Conservation (phyloP, 2,888 invertebrate species). For the Amphimallon solstitiale region DNA sequence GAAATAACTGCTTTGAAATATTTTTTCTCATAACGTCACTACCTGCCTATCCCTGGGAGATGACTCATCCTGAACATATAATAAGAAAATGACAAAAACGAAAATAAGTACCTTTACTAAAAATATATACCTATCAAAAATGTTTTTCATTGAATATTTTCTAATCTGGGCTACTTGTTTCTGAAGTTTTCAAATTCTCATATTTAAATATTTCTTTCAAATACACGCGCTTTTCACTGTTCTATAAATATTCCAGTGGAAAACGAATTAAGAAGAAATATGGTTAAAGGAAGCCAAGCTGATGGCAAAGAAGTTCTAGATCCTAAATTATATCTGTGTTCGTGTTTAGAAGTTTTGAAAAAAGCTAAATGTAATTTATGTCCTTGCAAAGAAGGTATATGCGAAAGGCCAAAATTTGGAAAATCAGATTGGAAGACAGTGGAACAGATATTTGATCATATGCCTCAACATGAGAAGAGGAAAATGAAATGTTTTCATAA, state of each 20-base stretch:
- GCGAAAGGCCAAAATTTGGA: not conserved
- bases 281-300: not conserved
- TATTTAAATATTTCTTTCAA: no score
- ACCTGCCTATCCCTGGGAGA: no score
- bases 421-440: not conserved
- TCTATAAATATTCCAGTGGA: slow-evolving; percentile 4
- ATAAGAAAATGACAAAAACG: no score
- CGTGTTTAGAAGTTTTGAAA: not conserved
- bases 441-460: slow-evolving; percentile 8
- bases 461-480: not conserved
- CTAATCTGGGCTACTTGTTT: no score
- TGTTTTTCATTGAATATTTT: no score
- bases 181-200: no score
- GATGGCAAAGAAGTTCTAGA: not conserved
- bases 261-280: not conserved
- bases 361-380: not conserved
- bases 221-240: no score
- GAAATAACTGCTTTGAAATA: no score
- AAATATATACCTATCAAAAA: no score
- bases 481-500: slow-evolving; percentile 16
- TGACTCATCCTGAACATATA: no score
- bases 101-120: no score
- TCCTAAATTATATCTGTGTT: slow-evolving; percentile 5
- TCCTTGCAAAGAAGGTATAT: slow-evolving; percentile 26
- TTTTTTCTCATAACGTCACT: no score